These are phyloP conservation scores for Archips xylosteana DNA, from an alignment of 2,888 invertebrate species.

Conservation along the genomic window DNA sequence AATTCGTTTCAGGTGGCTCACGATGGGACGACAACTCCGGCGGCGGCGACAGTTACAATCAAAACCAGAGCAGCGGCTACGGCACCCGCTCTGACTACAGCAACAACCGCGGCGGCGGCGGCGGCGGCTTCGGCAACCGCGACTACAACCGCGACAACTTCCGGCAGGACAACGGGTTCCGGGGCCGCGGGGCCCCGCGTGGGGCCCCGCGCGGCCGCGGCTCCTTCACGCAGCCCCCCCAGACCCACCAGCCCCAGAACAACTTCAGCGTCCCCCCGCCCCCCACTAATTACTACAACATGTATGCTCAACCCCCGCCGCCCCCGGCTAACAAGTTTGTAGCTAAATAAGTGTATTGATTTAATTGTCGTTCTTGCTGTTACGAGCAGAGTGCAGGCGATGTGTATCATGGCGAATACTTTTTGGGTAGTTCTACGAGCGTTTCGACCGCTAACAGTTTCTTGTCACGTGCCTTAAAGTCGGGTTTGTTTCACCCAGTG, in stretches of 20 bases:
- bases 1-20: slow-evolving; percentile 41
- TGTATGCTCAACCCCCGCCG: slow-evolving; percentile 76
- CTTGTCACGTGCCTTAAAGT: too few relatives aligned
- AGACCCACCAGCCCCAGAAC: slow-evolving; percentile 26
- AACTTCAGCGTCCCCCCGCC: slow-evolving; percentile 62
- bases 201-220: slow-evolving; percentile 40
- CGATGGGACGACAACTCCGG: slow-evolving; percentile 62
- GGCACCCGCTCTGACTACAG: slow-evolving; percentile 10
- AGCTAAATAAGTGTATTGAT: slow-evolving; percentile 28
- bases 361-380: too few relatives aligned
- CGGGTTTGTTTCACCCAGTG: too few relatives aligned
- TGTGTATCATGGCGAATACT: too few relatives aligned
- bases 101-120: slow-evolving; percentile 19
- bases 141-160: slow-evolving; percentile 48
- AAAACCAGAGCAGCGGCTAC: neutral
- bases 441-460: too few relatives aligned
- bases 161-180: slow-evolving; percentile 43
- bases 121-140: slow-evolving; percentile 42
- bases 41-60: slow-evolving; percentile 10
- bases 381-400: too few relatives aligned
- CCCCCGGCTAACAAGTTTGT: slow-evolving; percentile 54
- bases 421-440: too few relatives aligned
- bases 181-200: slow-evolving; percentile 44
- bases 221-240: slow-evolving; percentile 13
- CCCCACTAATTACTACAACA: slow-evolving; percentile 66